Conservation (phyloP, 2,888 invertebrate genomes). For the Acronicta aceris region DNA sequence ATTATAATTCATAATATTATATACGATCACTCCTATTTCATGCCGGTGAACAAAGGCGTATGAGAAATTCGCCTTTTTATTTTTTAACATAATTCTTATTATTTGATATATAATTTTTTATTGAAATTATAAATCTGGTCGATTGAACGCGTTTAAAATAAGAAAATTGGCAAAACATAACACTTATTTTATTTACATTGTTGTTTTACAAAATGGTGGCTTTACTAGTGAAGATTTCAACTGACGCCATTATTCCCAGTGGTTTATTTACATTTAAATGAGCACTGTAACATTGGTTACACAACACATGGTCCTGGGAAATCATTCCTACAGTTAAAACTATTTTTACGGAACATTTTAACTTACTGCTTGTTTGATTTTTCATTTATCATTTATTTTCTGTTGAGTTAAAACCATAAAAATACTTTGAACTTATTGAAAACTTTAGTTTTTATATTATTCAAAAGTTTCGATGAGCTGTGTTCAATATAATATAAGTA, state of each 20-base stretch:
- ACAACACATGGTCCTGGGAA: background rate
- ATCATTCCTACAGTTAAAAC: background rate
- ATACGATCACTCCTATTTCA: slow-evolving; percentile 8
- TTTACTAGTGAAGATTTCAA: background rate
- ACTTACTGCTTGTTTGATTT: background rate
- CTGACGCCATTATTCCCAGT: background rate
- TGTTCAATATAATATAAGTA: background rate
- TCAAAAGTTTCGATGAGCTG: background rate
- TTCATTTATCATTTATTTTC: too few relatives aligned
- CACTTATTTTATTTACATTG: too few relatives aligned
- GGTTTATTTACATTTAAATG: too few relatives aligned
- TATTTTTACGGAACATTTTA: background rate
- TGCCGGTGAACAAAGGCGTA: background rate
- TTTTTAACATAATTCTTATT: background rate
- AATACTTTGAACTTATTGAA: background rate
- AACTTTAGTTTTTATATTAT: background rate
- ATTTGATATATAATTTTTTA: too few relatives aligned
- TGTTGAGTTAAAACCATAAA: slow-evolving; percentile 5
- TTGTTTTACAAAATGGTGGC: too few relatives aligned
- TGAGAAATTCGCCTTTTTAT: background rate
- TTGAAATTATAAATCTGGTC: too few relatives aligned
- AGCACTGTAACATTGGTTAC: too few relatives aligned
- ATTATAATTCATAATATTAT: slow-evolving; percentile 19
- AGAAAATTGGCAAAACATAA: too few relatives aligned
- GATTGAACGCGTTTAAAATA: too few relatives aligned